Evolutionary conservation across 2,888 invertebrate species (phyloP).

Genomic region (Zaprionus bogoriensis): DNA sequence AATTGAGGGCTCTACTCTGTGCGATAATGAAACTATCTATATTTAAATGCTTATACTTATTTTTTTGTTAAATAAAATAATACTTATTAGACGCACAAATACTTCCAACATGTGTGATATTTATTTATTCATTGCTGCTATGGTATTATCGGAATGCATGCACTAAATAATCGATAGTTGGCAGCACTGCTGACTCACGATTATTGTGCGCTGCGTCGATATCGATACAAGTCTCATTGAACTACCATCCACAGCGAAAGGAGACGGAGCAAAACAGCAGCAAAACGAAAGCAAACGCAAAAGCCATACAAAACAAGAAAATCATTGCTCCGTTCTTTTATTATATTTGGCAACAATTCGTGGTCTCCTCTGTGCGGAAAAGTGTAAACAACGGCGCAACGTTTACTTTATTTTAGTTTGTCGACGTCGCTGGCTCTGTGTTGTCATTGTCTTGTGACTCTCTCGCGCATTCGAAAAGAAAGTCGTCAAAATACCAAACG

Average conservation of each 20-base stretch:
- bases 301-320: constrained; percentile 60
- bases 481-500: constrained; percentile 68
- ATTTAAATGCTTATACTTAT: no score
- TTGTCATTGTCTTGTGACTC: constrained; percentile 72
- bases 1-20: no score
- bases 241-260: constrained; percentile 41
- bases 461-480: constrained; percentile 65
- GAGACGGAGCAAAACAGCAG: constrained; percentile 53
- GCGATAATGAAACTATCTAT: no score
- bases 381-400: constrained; percentile 35
- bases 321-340: constrained; percentile 46
- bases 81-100: no score
- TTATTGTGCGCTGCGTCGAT: neutral
- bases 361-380: constrained; percentile 52
- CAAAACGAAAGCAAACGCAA: constrained; percentile 58
- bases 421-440: constrained; percentile 62
- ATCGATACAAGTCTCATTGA: constrained; percentile 36
- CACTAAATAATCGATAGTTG: constrained; percentile 18
- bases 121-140: no score
- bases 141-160: no score
- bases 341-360: constrained; percentile 41
- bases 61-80: no score
- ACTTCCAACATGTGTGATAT: no score
- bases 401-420: constrained; percentile 37
- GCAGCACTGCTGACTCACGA: neutral